Percentiles rank a stretch among this genome's conserved stretches.
phyloP scores from a whole-genome alignment of 2,113 vertebrate species.

The Callaeas wilsoni region DNA sequence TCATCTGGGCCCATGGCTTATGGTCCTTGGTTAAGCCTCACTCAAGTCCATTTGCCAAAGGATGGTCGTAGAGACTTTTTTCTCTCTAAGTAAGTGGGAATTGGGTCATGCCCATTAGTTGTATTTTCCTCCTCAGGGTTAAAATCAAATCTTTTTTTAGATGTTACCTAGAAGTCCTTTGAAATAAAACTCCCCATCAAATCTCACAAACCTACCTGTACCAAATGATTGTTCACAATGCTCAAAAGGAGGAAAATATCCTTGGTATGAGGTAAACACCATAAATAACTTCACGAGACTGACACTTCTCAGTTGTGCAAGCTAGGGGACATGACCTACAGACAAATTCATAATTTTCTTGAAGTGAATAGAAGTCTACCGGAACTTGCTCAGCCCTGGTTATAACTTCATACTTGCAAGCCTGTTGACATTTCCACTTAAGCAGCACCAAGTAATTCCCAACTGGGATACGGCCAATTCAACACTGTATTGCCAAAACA shows the following conservation, averaged over 20 bases:
- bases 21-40: not conserved
- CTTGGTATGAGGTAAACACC: not conserved
- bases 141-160: not conserved
- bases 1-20: not conserved
- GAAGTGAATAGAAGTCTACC: not conserved
- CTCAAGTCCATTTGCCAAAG: not conserved
- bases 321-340: not conserved
- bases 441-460: not conserved
- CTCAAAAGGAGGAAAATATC: not conserved
- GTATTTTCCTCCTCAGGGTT: not conserved
- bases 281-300: not conserved
- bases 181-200: not conserved
- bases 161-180: not conserved
- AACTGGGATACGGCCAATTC: not conserved
- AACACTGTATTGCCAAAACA: not conserved
- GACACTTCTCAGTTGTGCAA: not conserved
- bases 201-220: not conserved
- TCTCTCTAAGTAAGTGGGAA: not conserved
- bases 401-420: not conserved
- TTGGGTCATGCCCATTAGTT: not conserved
- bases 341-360: not conserved
- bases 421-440: not conserved
- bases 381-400: not conserved
- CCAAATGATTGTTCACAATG: not conserved
- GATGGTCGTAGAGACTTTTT: not conserved